Base-by-base conservation (phyloP, 2,797 vertebrate species). In the Lepus oiostolus region DNA sequence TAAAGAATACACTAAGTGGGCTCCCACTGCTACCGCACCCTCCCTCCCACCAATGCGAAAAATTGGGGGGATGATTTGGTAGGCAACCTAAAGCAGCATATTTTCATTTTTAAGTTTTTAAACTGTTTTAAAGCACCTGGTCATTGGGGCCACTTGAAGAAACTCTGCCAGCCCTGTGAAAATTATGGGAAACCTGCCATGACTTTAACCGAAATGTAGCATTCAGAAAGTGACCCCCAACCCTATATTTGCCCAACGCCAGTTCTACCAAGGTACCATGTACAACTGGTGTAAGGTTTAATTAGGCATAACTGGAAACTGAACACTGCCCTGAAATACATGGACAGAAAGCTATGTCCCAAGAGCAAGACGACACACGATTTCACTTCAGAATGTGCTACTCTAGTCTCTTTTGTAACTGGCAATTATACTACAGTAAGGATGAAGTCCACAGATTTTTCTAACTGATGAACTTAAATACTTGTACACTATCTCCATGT, bases 291-390 rank as follows among this genome's bases (percentile, higher is more conserved):
- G 88, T 96, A 95, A 93, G 71, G 67, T 50, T 7, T 93, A 95
- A 97, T 52, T 81, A 92, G 72, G 90, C 97, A 96, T 88, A 97
- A 96, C 16, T 97, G 88, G 65, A 98, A 98, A 98, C 90, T 95
- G 96, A 97, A 93, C n/a, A 94, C 67, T 95, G 38, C 70, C 88
- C 9, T 88, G 58, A 95, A 94, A 86, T 90, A 83, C 2, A 26
- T 76, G 84, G 72, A 93, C 67, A 96, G 80, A 83, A 89, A 96
- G 91, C n/a, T 71, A 4, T 11, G 71, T 71, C 67, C 35, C 76
- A n/a, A 91, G 80, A 91, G 84, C 30, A 5, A 62, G 52, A 54
- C 0, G n/a, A 74, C 14, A 52, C 0, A 4, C 4, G 75, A 24
- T 32, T 52, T 32, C 17, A 75, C 50, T 75, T 93, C 10, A 87